Evolutionary conservation across 2,888 invertebrate species (phyloP), one percentile per base, ranked within the genome.

Genomic region (Hanleya hanleyi): DNA sequence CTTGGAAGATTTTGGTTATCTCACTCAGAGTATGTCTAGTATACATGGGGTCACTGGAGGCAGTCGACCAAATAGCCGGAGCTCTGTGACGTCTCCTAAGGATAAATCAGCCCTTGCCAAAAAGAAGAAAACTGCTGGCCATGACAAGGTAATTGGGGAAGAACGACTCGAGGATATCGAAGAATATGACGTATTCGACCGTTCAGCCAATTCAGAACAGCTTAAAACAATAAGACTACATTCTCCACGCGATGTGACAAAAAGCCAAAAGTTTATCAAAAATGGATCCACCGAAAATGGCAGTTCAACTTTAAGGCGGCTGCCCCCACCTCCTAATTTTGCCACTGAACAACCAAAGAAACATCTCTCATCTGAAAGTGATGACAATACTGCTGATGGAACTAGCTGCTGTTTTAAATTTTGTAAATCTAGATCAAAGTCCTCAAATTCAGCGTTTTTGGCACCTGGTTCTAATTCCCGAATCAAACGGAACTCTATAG

Each of bases 91-190:
- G 7, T 83, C 83, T 0, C 50, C 76, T 9, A 71, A 73, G 81
- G 22, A 71, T 74, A 51, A 75, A 72, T 26, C 71, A 67, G 41
- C 76, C 77, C 22, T 70, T 12, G 75, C 67, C 38, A 86, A 86
- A 74, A 86, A 86, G 77, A 85, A 84, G 73, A 84, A 83, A 69
- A 78, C 83, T 18, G 79, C 82, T 76, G 85, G 84, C 35, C 78
- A 79, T 51, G 72, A 76, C 57, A 84, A 83, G 47, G 85, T 84
- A 67, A 69, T 82, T 2, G 85, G 84, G 68, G 85, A 85, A 37
- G 85, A 86, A 47, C 71, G 80, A 62, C 65, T 81, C 36, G 83
- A 85, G 67, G 82, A 84, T 49, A 74, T 81, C 29, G 83, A 84
- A 68, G 83, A 83, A 22, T 76, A 81, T 47, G 77, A 80, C n/a